Percentiles rank a stretch among this genome's conserved stretches.
These are phyloP conservation scores for Chaetogeoica ovagalla DNA, from an alignment of 2,888 invertebrate species.

Conservation along the genomic window DNA sequence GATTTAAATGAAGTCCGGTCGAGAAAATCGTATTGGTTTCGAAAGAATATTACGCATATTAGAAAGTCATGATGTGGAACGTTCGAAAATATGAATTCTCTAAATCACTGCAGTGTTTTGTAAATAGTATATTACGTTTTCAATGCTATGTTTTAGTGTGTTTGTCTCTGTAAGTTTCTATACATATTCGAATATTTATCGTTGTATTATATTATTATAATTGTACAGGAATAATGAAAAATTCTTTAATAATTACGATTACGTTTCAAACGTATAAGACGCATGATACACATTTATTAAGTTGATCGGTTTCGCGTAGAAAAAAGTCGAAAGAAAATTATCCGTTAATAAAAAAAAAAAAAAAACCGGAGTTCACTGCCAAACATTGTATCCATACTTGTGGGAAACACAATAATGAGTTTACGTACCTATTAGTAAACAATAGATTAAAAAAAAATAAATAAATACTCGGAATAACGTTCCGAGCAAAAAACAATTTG, in stretches of 20 bases:
- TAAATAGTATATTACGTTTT: not conserved
- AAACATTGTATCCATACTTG: not conserved
- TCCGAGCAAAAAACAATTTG: not conserved
- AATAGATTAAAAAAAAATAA: constrained; percentile 8
- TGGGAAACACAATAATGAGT: not conserved
- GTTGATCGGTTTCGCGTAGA: too few relatives aligned
- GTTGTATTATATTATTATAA: not conserved
- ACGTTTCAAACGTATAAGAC: not conserved
- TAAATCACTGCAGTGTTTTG: not conserved
- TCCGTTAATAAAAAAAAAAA: constrained; percentile 28
- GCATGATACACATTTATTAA: too few relatives aligned
- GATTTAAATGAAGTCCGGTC: not conserved
- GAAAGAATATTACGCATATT: constrained; percentile 18
- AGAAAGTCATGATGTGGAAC: constrained; percentile 14
- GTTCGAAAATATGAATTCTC: not conserved
- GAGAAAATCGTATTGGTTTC: constrained; percentile 14
- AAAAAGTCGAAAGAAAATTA: not conserved
- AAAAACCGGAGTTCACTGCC: not conserved
- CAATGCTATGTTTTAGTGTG: too few relatives aligned
- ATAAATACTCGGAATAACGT: not conserved
- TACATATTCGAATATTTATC: too few relatives aligned
- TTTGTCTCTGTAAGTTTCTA: too few relatives aligned
- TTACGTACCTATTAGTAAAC: not conserved
- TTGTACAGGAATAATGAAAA: not conserved
- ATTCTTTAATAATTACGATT: not conserved